Evolutionary conservation across 2,797 vertebrate species (phyloP), one percentile per base, ranked within the genome.

Genomic region (Xiphorhynchus erythropygius): DNA sequence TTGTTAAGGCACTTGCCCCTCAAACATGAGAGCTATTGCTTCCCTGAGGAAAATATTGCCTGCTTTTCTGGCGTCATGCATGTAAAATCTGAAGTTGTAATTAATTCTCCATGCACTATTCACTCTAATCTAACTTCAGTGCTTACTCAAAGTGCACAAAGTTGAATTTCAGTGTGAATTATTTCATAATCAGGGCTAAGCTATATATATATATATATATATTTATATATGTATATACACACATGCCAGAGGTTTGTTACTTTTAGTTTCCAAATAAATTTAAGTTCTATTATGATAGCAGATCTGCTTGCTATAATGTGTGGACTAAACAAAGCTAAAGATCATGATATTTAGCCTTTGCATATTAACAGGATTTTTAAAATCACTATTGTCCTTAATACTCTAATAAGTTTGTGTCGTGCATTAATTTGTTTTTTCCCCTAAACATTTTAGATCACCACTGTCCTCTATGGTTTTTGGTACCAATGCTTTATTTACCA

Each of bases 401-500:
- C 59, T 30, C 44, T 52, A 46, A 13, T 42, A 76, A 49, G 8
- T 71, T 85, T 80, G 9, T 90, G 11, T 25, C 63, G 25, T 82
- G 39, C n/a, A 63, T 64, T 84, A 4, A 13, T 50, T 32, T 63
- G 21, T 21, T 41, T 71, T 90, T 41, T 74, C 8, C 22, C 78
- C 81, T 67, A 39, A 93, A 87, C 94, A 23, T 96, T 97, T 68
- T 91, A 99, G 99, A 79, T 98, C 98, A 39, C 98, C 99, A 4
- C 97, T 99, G 56, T 99, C 98, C 11, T 99, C 99, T 11, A 98
- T 99, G 99, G 98, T 99, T 95, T 99, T 99, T 98, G 99, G 98
- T 77, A 99, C 99, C 25, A 99, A 98, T 80, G 99, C 99, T 53
- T 97, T 99, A 87, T 99, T 99, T 97, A 99, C 99, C 30, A 99